Conservation (phyloP, 2,113 vertebrate species). For the Hippocampus guttulatus region DNA sequence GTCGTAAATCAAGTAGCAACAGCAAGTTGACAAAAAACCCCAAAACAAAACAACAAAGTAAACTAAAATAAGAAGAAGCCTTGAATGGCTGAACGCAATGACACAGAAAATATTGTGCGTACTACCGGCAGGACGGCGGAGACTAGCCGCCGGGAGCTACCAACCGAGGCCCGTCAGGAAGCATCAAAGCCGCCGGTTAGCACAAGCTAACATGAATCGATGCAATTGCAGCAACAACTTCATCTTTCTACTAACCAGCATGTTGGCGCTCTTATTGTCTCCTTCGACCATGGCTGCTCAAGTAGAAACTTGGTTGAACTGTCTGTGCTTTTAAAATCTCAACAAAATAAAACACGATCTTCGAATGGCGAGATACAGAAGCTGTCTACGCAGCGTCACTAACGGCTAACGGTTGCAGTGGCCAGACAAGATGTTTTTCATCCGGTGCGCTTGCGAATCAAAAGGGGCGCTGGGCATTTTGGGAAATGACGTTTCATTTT, state of each 20-base stretch:
- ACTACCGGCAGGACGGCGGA: not conserved
- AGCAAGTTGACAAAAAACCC: not conserved
- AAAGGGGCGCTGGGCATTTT: slow-evolving; percentile 12
- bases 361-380: not conserved
- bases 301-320: not conserved
- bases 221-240: not conserved
- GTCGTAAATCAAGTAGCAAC: not conserved
- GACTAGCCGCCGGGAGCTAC: not conserved
- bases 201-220: slow-evolving; percentile 16
- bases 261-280: slow-evolving; percentile 74
- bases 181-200: not conserved
- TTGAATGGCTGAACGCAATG: not conserved
- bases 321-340: not conserved
- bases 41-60: too few species aligned
- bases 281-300: slow-evolving; percentile 63
- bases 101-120: not conserved
- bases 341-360: slow-evolving; percentile 13
- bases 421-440: slow-evolving; percentile 46
- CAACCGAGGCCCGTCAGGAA: not conserved
- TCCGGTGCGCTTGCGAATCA: slow-evolving; percentile 34
- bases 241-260: slow-evolving; percentile 58
- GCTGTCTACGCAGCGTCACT: slow-evolving; percentile 17
- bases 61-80: not conserved
- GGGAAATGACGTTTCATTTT: slow-evolving; percentile 53
- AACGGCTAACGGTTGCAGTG: slow-evolving; percentile 22